Conservation (phyloP, 2,888 invertebrate genomes). For the Campoplex nolae region DNA sequence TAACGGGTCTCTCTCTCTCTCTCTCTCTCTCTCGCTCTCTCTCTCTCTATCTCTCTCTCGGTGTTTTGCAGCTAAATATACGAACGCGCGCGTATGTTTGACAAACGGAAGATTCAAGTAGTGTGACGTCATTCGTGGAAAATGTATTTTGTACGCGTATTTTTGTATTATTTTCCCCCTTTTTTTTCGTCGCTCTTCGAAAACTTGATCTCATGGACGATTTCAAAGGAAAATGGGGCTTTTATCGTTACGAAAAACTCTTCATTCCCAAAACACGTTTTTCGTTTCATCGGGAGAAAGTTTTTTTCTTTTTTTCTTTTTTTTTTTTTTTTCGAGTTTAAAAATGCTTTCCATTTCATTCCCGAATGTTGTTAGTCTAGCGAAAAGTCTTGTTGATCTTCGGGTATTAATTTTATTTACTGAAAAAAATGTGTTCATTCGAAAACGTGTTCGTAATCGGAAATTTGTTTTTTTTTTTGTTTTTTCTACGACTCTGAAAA, state of each 20-base stretch:
- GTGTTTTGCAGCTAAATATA: not conserved
- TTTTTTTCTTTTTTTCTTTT: not conserved
- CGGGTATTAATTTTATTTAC: too few relatives aligned
- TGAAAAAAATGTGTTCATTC: not conserved
- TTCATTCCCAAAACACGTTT: not conserved
- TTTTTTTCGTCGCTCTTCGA: not conserved
- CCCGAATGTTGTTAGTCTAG: not conserved
- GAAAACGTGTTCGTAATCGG: not conserved
- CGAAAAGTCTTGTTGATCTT: too few relatives aligned
- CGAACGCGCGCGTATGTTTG: not conserved
- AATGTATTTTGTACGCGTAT: conserved; percentile 1
- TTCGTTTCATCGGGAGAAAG: not conserved
- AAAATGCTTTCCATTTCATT: not conserved
- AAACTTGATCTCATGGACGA: not conserved
- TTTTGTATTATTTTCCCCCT: not conserved
- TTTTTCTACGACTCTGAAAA: not conserved
- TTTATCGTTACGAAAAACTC: not conserved
- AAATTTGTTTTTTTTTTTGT: too few relatives aligned
- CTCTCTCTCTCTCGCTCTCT: too few relatives aligned
- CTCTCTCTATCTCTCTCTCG: not conserved
- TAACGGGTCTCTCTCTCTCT: conserved; percentile 8
- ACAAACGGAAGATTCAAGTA: not conserved
- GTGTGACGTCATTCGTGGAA: conserved; percentile 25
- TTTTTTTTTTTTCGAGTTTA: not conserved
- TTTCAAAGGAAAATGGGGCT: not conserved